Percentiles rank a stretch among this genome's conserved stretches.
phyloP scores from a whole-genome alignment of 1,140 invertebrate species.

The Caenorhabditis elegans region WBcel235 BX284605.5:3132501-3133000 shows the following conservation, averaged over 20 bases:
- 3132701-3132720: conserved; percentile 85
- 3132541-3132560: too few species aligned
- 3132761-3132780: conserved; percentile 91
- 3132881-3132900: conserved; percentile 94
- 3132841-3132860: too few species aligned
- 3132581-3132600: conserved; percentile 96
- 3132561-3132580: conserved; percentile 98
- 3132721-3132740: conserved; percentile 97
- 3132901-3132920: conserved; percentile 97
- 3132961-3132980: conserved; percentile 97
- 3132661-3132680: conserved; percentile 99
- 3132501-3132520: too few species aligned
- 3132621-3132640: conserved; percentile 97
- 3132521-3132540: too few species aligned
- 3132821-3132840: conserved; percentile 50
- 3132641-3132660: conserved; percentile 96
- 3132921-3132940: conserved; percentile 98
- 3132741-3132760: conserved; percentile 84
- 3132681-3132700: conserved; percentile 90
- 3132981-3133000: conserved; percentile 77
- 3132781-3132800: conserved; percentile 98
- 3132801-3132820: conserved; percentile 99
- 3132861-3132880: conserved; percentile 90
- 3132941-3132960: conserved; percentile 91
- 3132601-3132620: conserved; percentile 95